Base-by-base conservation (phyloP, 2,113 vertebrate genomes). In the Ardeotis arabs region DNA sequence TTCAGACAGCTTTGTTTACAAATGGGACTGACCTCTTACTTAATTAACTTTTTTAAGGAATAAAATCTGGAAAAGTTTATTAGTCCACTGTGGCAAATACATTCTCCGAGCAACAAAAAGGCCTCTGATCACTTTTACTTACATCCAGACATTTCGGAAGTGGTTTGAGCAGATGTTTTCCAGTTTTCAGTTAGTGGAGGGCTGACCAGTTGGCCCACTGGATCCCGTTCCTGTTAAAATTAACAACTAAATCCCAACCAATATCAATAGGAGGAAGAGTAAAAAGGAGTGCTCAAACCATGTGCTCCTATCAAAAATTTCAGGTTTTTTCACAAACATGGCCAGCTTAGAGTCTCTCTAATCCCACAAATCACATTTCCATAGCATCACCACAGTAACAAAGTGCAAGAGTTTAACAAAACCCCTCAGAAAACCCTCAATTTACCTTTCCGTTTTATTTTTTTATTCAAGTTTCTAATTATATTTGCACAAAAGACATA, bases 1-100 rank as follows among this genome's bases (percentile, higher is more conserved):
- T 87, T 91, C 89, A 62, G 33, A 53, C 45, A 70, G 47, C n/a
- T 94, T 95, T 94, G 75, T 96, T 94, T 96, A 95, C 66, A 93
- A 95, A 84, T 62, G 77, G 49, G 87, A 45, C 69, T 79, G 64
- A 92, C 56, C 66, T 95, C 74, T 87, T 78, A 75, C 53, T 72
- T 49, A 77, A 83, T 73, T 60, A 81, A 73, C 20, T 52, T 90
- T 70, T 84, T 28, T 5, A 77, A 86, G 58, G 81, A 75, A 90
- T 49, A 55, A 78, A 96, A 93, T 66, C 77, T 72, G 66, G 69
- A 66, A n/a, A 93, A 82, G 77, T 89, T 93, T 95, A 89, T 92
- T 87, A 84, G 62, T 73, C 89, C 62, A 21, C n/a, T n/a, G 78
- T 55, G 86, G 47, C 66, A 84, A 92, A 95, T 81, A 91, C 19